A percentile compares a stretch with the other conserved stretches of the same genome.
Evolutionary conservation across 2,797 vertebrate species (phyloP).

Genomic region (Euthynnus affinis): DNA sequence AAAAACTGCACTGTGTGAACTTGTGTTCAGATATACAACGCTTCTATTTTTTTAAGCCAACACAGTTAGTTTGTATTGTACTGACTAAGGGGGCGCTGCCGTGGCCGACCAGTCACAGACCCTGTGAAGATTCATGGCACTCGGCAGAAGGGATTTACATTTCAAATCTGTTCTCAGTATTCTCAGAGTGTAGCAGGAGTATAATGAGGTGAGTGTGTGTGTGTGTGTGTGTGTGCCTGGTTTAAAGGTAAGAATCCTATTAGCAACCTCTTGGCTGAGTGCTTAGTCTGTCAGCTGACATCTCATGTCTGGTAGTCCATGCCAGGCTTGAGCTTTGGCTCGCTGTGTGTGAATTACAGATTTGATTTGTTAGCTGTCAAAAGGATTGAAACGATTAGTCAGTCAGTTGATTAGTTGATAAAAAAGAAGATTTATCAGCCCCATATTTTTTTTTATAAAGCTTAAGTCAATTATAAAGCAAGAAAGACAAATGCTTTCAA

Average conservation of each 20-base stretch:
- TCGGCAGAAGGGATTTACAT: conserved; percentile 63
- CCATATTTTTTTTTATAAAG: too few relatives aligned
- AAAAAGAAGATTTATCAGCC: too few relatives aligned
- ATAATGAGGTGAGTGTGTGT: conserved; percentile 33
- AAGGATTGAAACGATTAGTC: not conserved
- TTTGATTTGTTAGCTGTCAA: conserved; percentile 1
- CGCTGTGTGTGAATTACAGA: not conserved
- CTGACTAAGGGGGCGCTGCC: not conserved
- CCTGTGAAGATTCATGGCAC: conserved; percentile 14
- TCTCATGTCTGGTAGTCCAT: conserved; percentile 5
- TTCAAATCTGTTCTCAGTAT: conserved; percentile 60
- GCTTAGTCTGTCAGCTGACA: conserved; percentile 41
- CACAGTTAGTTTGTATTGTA: conserved; percentile 4
- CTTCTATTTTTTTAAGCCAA: not conserved
- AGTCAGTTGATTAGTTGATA: too few relatives aligned
- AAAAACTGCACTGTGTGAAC: not conserved
- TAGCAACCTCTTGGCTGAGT: conserved; percentile 53
- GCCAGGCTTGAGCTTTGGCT: not conserved
- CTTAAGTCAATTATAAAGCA: not conserved
- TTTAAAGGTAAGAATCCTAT: conserved; percentile 72
- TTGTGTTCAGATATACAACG: not conserved
- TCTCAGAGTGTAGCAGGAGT: conserved; percentile 49
- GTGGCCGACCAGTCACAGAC: conserved; percentile 12
- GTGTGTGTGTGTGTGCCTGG: conserved; percentile 37
- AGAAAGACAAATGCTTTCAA: too few relatives aligned